These are phyloP conservation scores for Cataglyphis albicans DNA, from an alignment of 2,888 invertebrate species.

Conservation along the genomic window DNA sequence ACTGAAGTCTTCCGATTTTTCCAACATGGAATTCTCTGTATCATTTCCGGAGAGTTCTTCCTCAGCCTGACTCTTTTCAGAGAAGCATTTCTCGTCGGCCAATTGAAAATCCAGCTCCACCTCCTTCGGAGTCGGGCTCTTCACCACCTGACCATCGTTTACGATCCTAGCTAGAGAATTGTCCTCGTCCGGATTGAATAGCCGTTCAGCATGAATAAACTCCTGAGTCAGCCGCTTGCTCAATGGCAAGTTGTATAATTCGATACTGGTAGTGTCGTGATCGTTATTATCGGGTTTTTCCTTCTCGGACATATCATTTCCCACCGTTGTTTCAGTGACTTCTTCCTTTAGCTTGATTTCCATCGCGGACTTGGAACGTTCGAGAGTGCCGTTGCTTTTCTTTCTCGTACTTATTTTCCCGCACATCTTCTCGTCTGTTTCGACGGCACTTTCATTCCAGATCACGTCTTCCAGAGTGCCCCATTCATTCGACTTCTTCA, in stretches of 20 bases:
- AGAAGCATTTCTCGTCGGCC: slow-evolving; percentile 61
- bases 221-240: slow-evolving; percentile 80
- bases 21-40: slow-evolving; percentile 43
- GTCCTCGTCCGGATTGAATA: slow-evolving; percentile 81
- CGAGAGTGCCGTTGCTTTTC: slow-evolving; percentile 87
- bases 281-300: slow-evolving; percentile 44
- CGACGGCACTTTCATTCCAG: slow-evolving; percentile 86
- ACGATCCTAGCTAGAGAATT: slow-evolving; percentile 82
- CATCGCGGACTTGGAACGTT: slow-evolving; percentile 89
- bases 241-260: slow-evolving; percentile 81
- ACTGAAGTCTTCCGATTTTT: slow-evolving; percentile 76
- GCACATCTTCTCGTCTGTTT: slow-evolving; percentile 76
- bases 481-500: slow-evolving; percentile 92
- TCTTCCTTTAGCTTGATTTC: slow-evolving; percentile 88
- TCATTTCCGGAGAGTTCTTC: slow-evolving; percentile 6
- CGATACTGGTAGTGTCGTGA: slow-evolving; percentile 75
- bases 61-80: not conserved
- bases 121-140: slow-evolving; percentile 79
- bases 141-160: slow-evolving; percentile 80
- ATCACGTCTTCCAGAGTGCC: slow-evolving; percentile 92
- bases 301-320: not conserved
- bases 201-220: slow-evolving; percentile 80
- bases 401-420: slow-evolving; percentile 73
- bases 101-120: slow-evolving; percentile 80
- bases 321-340: not conserved